Evolutionary conservation across 92 coral and sea anemone genomes (phyloP).

Genomic region (Zoanthus sansibaricus): DNA sequence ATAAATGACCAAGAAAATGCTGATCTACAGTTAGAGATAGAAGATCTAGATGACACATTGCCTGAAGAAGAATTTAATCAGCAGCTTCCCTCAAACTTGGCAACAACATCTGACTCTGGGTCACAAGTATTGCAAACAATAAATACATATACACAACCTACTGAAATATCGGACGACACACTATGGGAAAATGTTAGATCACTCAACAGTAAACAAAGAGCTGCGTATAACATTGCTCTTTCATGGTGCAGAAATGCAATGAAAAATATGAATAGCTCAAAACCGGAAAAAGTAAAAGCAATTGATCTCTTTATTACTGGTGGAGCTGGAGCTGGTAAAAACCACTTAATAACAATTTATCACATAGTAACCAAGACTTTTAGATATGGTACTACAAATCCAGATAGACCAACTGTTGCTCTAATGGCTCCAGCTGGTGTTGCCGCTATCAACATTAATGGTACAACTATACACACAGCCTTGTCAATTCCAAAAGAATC

Average conservation of each 20-base stretch:
- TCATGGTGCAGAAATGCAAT: slow-evolving; percentile 54
- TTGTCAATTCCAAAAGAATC: neutral
- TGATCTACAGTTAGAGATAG: slow-evolving; percentile 24
- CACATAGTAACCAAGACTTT: slow-evolving; percentile 54
- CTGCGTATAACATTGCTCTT: slow-evolving; percentile 59
- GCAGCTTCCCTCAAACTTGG: slow-evolving; percentile 57
- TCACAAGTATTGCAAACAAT: slow-evolving; percentile 51
- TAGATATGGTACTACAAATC: slow-evolving; percentile 42
- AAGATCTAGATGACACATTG: slow-evolving; percentile 51
- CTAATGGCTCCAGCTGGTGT: neutral
- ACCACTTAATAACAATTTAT: slow-evolving; percentile 6
- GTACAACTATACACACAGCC: neutral
- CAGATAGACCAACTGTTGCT: slow-evolving; percentile 63
- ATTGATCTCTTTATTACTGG: slow-evolving; percentile 63
- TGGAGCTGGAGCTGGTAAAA: slow-evolving; percentile 45
- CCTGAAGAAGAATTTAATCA: slow-evolving; percentile 60
- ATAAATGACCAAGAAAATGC: neutral
- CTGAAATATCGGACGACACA: slow-evolving; percentile 57
- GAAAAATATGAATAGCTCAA: slow-evolving; percentile 47
- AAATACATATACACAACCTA: slow-evolving; percentile 50
- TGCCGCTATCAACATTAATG: neutral
- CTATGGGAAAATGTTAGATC: slow-evolving; percentile 53
- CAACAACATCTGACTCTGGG: slow-evolving; percentile 60
- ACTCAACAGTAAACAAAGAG: slow-evolving; percentile 52
- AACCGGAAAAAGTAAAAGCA: slow-evolving; percentile 56